A percentile compares a stretch with the other conserved stretches of the same genome.
phyloP scores from a whole-genome alignment of 2,888 invertebrate species.

The Mayetiola destructor region DNA sequence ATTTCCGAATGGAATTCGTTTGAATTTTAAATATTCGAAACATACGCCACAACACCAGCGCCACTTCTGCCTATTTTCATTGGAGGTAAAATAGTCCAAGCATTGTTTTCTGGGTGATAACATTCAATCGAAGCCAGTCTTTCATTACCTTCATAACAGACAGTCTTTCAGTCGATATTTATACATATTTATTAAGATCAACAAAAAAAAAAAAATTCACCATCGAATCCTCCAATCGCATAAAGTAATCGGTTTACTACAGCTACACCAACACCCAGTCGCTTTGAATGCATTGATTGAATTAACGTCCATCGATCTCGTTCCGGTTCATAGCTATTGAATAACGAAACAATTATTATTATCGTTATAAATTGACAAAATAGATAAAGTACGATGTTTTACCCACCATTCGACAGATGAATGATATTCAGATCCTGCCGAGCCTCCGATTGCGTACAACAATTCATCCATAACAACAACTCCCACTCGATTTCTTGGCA shows the following conservation, averaged over 20 bases:
- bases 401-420: slow-evolving; percentile 75
- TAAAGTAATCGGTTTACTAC: slow-evolving; percentile 63
- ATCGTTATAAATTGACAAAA: neutral
- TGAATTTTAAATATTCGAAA: neutral
- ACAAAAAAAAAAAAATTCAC: slow-evolving; percentile 27
- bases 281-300: slow-evolving; percentile 57
- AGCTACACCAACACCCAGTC: slow-evolving; percentile 68
- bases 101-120: slow-evolving; percentile 85
- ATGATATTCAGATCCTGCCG: slow-evolving; percentile 72
- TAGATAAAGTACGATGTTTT: no score
- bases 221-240: slow-evolving; percentile 85
- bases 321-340: slow-evolving; percentile 70
- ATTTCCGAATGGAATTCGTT: slow-evolving; percentile 13
- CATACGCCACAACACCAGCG: slow-evolving; percentile 37
- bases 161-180: no score
- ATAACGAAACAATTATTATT: slow-evolving; percentile 11
- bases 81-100: slow-evolving; percentile 67
- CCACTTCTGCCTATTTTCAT: slow-evolving; percentile 72
- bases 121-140: slow-evolving; percentile 71
- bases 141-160: neutral
- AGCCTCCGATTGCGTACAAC: slow-evolving; percentile 84
- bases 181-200: neutral
- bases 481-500: slow-evolving; percentile 74
- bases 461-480: slow-evolving; percentile 89
- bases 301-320: slow-evolving; percentile 66